Conservation (phyloP, 2,113 vertebrate species). For the Sinocyclocheilus grahami region DNA sequence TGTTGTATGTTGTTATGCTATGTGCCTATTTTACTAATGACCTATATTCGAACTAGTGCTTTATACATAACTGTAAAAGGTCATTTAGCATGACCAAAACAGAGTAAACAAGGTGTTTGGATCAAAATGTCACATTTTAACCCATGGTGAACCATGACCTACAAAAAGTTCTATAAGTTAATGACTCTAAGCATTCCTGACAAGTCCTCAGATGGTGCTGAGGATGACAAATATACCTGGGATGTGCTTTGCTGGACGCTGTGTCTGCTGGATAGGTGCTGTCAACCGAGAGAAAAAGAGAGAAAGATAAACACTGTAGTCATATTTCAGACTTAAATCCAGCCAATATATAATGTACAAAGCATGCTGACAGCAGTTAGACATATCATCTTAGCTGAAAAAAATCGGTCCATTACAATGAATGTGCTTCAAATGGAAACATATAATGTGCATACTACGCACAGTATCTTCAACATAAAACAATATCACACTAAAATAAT, state of each 20-base stretch:
- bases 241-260: conserved; percentile 94
- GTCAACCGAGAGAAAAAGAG: conserved; percentile 34
- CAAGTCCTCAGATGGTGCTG: conserved; percentile 3
- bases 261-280: conserved; percentile 97
- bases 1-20: too few species aligned
- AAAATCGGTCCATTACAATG: too few species aligned
- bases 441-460: not conserved
- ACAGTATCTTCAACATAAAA: not conserved
- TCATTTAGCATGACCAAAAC: not conserved
- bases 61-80: conserved; percentile 13
- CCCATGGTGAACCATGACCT: conserved; percentile 42
- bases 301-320: conserved; percentile 10
- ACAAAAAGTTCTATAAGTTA: not conserved
- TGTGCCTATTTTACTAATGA: not conserved
- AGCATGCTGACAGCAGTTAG: not conserved
- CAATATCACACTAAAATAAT: not conserved
- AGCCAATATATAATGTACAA: conserved; percentile 10
- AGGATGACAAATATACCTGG: conserved; percentile 78
- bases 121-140: conserved; percentile 39
- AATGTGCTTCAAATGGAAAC: not conserved
- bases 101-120: conserved; percentile 21
- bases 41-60: not conserved
- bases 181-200: not conserved
- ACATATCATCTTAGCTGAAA: not conserved
- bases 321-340: not conserved